Base-by-base conservation (phyloP, 2,797 vertebrate species). In the Urosaurus nigricauda region DNA sequence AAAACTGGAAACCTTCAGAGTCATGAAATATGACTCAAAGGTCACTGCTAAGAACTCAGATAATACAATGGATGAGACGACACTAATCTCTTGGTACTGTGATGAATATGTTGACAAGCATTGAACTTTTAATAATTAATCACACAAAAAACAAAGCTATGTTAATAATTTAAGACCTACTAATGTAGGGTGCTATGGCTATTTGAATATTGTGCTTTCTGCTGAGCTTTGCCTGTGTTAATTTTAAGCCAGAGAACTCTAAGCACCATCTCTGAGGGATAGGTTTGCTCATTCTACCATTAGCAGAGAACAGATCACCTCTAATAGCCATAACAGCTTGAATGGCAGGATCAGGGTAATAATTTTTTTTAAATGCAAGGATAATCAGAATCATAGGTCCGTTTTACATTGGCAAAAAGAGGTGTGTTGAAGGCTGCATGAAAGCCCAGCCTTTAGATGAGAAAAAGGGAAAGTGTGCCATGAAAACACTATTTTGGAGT, bases 71-170 rank as follows among this genome's bases (percentile, higher is more conserved):
- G 1, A 87, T 37, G 58, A 95, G 95, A 90, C 79, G 74, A 75
- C 83, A 89, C 91, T 96, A 94, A 93, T 90, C 85, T 95, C 85
- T 95, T 75, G 6, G 63, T 91, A 93, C 84, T 89, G 7, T 93
- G 89, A 91, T 95, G 87, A 94, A 90, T 94, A 93, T 95, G 94
- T 94, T 95, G 91, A 95, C 91, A 95, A 94, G 91, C 84, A 87
- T 81, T 91, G 92, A 92, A 94, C 95, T 95, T 95, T 96, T 95
- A 96, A 96, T 96, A 95, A 96, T 96, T 96, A 95, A 96, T 96
- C 90, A 94, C 93, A 92, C 4, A 89, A 93, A 94, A 94, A 96
- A 94, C 92, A 96, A 96, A 95, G 73, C 82, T 43, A 17, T 94
- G 90, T 93, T 95, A 94, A 93, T 95, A 94, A 94, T 95, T 96